These are phyloP conservation scores for Corticium candelabrum DNA, from an alignment of 37 sponge, comb jelly and placozoan genomes.

Conservation along the genomic window DNA sequence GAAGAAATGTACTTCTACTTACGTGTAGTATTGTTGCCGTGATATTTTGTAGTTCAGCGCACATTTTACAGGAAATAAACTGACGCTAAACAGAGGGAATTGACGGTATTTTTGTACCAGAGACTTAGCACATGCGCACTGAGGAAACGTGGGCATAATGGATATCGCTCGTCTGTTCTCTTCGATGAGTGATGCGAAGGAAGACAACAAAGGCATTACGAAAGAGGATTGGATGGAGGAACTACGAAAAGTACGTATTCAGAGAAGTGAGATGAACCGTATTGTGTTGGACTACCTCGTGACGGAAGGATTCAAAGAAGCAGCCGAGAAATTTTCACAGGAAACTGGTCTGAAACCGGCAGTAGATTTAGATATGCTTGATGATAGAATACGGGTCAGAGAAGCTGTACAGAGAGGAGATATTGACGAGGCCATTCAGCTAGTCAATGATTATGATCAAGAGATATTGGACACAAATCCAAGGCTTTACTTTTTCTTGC, in stretches of 20 bases:
- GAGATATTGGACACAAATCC: conserved; percentile 37
- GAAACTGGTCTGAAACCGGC: conserved; percentile 16
- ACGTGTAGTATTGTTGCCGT: too few relatives aligned
- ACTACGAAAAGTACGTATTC: conserved; percentile 3
- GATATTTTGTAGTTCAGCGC: too few relatives aligned
- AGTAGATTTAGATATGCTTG: conserved; percentile 12
- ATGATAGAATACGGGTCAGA: conserved; percentile 18
- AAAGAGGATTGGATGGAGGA: conserved; percentile 14
- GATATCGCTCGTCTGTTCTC: too few relatives aligned
- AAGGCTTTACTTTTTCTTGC: conserved; percentile 29
- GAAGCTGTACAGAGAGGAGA: conserved; percentile 34
- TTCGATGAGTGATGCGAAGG: too few relatives aligned
- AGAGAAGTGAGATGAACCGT: conserved; percentile 22
- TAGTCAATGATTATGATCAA: conserved; percentile 38
- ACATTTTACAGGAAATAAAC: too few relatives aligned
- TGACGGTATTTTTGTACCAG: too few relatives aligned
- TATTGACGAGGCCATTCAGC: conserved; percentile 24
- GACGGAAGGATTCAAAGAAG: conserved; percentile 51
- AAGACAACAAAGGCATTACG: too few relatives aligned
- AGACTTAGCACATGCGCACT: too few relatives aligned
- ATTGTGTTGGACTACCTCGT: conserved; percentile 52
- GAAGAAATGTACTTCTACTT: too few relatives aligned
- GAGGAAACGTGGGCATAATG: too few relatives aligned
- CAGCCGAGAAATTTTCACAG: conserved; percentile 30
- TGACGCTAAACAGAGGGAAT: too few relatives aligned